A percentile compares a stretch with the other conserved stretches of the same genome.
Evolutionary conservation across 2,888 invertebrate genomes (phyloP).

Genomic region (Odontomyia ornata): DNA sequence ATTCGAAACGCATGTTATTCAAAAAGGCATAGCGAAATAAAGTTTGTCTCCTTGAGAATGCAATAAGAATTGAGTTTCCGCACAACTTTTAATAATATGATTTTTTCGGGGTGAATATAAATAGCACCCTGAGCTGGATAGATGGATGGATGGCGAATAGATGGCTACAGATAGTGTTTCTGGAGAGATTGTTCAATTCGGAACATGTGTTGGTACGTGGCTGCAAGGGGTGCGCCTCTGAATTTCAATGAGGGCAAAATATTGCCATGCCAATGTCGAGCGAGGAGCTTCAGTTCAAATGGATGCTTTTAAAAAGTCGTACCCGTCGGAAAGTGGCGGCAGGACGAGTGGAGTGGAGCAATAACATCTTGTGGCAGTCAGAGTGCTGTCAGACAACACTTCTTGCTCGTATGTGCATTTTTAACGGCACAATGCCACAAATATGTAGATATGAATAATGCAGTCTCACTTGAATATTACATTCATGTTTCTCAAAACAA

Average conservation of each 20-base stretch:
- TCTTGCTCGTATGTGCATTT: conserved; percentile 19
- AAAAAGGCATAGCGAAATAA: conserved; percentile 37
- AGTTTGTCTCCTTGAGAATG: conserved; percentile 38
- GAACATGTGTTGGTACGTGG: conserved; percentile 35
- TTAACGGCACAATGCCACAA: background rate
- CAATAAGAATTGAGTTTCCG: conserved; percentile 38
- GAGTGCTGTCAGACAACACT: conserved; percentile 19
- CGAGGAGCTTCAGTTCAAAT: background rate
- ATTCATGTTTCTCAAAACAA: conserved; percentile 34
- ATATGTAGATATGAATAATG: conserved; percentile 33
- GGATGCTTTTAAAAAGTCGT: background rate
- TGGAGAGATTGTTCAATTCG: conserved; percentile 34
- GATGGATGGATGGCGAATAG: background rate
- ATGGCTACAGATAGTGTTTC: conserved; percentile 22
- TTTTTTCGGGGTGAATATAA: conserved; percentile 41
- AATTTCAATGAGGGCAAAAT: conserved; percentile 40
- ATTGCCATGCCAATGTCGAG: conserved; percentile 19
- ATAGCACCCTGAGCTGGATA: background rate
- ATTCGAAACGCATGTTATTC: conserved; percentile 40
- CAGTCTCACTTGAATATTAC: conserved; percentile 36
- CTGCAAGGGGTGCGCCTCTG: conserved; percentile 32
- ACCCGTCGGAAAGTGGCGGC: no score
- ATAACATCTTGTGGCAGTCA: conserved; percentile 36
- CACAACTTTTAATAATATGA: conserved; percentile 39
- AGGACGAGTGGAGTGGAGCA: background rate